Evolutionary conservation across 2,113 vertebrate species (phyloP).

Genomic region (Neomonachus schauinslandi): DNA sequence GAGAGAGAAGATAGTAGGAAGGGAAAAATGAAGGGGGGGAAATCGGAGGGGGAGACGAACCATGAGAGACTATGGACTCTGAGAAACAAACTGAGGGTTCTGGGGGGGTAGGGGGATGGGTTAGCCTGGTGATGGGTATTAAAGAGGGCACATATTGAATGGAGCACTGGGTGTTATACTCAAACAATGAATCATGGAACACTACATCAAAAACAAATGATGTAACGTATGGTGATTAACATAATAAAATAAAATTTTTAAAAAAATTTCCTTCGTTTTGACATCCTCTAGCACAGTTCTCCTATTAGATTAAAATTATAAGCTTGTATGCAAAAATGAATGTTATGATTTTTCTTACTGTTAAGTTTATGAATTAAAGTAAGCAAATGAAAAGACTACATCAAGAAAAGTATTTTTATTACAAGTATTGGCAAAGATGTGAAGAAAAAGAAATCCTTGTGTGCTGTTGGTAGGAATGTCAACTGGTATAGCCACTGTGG

Average conservation of each 20-base stretch:
- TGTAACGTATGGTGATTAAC: too few species aligned
- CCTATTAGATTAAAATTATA: background rate
- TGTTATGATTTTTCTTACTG: background rate
- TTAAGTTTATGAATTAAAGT: background rate
- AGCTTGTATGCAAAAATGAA: background rate
- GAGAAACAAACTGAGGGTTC: too few species aligned
- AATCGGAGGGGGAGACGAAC: too few species aligned
- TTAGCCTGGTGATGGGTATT: too few species aligned
- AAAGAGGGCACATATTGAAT: too few species aligned
- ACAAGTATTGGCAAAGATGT: background rate
- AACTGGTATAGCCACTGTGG: background rate
- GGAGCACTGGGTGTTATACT: too few species aligned
- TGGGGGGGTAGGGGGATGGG: too few species aligned
- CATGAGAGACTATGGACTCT: too few species aligned
- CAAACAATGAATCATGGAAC: too few species aligned
- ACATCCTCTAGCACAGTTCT: conserved; percentile 12
- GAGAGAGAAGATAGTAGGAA: too few species aligned
- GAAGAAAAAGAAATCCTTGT: background rate
- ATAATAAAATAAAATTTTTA: background rate
- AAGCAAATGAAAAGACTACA: conserved; percentile 10
- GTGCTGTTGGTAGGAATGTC: background rate
- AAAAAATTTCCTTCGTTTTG: background rate
- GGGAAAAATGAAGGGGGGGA: too few species aligned
- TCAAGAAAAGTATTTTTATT: background rate
- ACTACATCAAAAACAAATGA: too few species aligned